Base-by-base conservation (phyloP, 2,888 invertebrate species). In the Chorisops tibialis region DNA sequence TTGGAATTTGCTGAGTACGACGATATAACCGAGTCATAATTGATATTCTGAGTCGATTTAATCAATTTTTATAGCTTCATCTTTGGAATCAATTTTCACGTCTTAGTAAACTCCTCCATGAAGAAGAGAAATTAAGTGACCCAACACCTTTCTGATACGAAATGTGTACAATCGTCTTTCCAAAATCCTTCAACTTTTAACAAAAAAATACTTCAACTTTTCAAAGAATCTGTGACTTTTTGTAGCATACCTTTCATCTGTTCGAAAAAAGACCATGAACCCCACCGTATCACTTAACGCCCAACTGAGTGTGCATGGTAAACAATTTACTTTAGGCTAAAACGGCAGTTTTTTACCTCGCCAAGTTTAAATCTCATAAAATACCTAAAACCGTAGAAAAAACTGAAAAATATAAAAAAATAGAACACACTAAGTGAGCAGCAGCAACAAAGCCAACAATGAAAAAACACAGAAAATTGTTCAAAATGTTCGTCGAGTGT, bases 401-500 rank as follows among this genome's bases (percentile, higher is more conserved):
- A 56, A 35, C 43, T 30, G 39, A 21, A 56, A 43, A 30, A 30
- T n/a, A 30, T 30, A 30, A 30, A n/a, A n/a, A n/a, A 30, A 30
- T 30, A 30, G n/a, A 30, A 18, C 30, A 45, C 45, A 45, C 56
- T 56, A 56, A 56, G 56, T 56, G 56, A 56, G 30, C 56, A 56
- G 56, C 56, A 56, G 12, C 35, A 56, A 56, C 56, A 56, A 56
- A 56, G 56, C 56, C 30, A 39, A 56, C 56, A 56, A 43, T 56
- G 24, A 56, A 56, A 56, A 30, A 56, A 43, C 43, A 56, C 30
- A 45, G 56, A 39, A 41, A 51, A 39, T 30, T 56, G 43, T 56
- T 45, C 56, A 56, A 56, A 56, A 56, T 45, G 56, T 45, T 56
- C 35, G 56, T 56, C 43, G 56, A 56, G 56, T 56, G 56, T 45